These are phyloP conservation scores for Ctenochaetus hawaiiensis DNA, from an alignment of 2,797 vertebrate genomes.

Conservation along the genomic window DNA sequence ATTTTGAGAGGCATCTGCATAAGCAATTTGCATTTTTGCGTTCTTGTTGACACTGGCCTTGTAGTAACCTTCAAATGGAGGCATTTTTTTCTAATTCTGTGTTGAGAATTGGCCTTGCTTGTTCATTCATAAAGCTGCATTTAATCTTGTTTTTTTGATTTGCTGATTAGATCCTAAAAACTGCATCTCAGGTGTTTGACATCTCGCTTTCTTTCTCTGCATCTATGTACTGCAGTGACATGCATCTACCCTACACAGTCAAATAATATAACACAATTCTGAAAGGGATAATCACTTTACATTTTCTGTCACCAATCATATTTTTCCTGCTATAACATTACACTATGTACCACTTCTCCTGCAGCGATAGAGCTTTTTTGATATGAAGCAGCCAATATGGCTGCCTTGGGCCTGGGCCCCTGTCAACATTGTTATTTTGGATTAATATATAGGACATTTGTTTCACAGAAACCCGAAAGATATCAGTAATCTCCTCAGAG, in stretches of 20 bases:
- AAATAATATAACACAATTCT: constrained; percentile 52
- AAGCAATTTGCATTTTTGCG: constrained; percentile 35
- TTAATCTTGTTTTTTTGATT: constrained; percentile 16
- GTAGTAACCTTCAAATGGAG: constrained; percentile 39
- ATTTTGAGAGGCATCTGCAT: constrained; percentile 37
- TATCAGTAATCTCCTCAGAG: constrained; percentile 43
- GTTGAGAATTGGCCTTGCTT: constrained; percentile 22
- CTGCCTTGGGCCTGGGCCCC: constrained; percentile 8
- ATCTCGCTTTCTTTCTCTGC: constrained; percentile 28
- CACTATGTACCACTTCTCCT: constrained; percentile 24
- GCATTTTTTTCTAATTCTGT: constrained; percentile 11
- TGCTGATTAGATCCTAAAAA: constrained; percentile 33
- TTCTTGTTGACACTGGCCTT: constrained; percentile 17
- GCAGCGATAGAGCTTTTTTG: constrained; percentile 20
- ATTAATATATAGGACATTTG: constrained; percentile 32
- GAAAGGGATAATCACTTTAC: constrained; percentile 40
- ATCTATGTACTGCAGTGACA: constrained; percentile 48
- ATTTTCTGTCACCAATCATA: constrained; percentile 9
- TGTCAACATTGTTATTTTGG: constrained; percentile 34
- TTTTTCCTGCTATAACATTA: constrained; percentile 19
- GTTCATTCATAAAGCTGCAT: constrained; percentile 24
- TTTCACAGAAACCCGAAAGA: constrained; percentile 35
- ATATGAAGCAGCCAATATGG: constrained; percentile 22
- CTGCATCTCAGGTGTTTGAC: constrained; percentile 38
- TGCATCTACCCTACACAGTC: constrained; percentile 56